Conservation (phyloP, 2,113 vertebrate genomes). For the Crypturellus undulatus region DNA sequence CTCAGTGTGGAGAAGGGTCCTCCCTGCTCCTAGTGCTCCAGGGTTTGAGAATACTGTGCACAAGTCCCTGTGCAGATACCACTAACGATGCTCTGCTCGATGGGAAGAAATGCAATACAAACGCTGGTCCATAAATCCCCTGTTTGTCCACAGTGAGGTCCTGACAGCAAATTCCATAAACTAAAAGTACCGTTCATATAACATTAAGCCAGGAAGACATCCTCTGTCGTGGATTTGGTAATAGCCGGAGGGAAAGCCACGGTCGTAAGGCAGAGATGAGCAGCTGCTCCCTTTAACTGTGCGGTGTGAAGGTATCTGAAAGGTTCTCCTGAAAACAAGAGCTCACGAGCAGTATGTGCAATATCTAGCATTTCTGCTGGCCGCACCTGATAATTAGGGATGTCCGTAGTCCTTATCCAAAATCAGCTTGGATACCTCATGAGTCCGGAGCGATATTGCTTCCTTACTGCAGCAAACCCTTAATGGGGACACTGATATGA, state of each 20-base stretch:
- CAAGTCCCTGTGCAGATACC: not conserved
- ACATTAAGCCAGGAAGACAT: not conserved
- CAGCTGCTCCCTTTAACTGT: not conserved
- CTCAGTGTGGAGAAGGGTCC: not conserved
- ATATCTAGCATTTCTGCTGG: not conserved
- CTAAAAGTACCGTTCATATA: not conserved
- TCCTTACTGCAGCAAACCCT: not conserved
- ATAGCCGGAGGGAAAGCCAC: not conserved
- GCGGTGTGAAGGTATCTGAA: fast-evolving
- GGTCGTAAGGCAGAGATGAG: not conserved
- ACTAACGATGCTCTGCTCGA: not conserved
- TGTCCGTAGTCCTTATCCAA: fast-evolving
- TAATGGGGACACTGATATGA: not conserved
- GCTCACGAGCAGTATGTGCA: fast-evolving
- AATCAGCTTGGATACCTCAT: fast-evolving
- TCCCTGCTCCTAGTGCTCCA: not conserved
- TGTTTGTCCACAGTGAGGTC: not conserved
- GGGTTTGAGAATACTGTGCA: not conserved
- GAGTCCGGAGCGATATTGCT: fast-evolving
- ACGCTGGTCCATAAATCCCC: slow-evolving; percentile 32
- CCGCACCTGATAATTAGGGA: fast-evolving
- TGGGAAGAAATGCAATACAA: slow-evolving; percentile 28
- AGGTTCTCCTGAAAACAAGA: not conserved
- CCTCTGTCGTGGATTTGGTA: not conserved
- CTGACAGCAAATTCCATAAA: not conserved